A percentile compares a stretch with the other conserved stretches of the same genome.
phyloP scores from a whole-genome alignment of 2,888 invertebrate species.

The Hipparchia sbordonii region DNA sequence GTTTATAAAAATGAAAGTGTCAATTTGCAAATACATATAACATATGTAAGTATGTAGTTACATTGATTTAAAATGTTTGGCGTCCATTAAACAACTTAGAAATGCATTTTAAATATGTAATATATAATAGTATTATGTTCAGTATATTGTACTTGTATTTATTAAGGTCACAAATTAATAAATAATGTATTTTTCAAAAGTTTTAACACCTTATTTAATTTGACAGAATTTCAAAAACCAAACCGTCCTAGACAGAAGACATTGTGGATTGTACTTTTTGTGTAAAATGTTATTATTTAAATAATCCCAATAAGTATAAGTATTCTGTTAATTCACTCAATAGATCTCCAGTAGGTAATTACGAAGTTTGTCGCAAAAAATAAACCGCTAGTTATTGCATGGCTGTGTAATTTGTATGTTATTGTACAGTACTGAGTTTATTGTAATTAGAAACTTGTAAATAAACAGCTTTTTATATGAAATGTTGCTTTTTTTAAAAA shows the following conservation, averaged over 20 bases:
- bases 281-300: neutral
- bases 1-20: neutral
- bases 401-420: slow-evolving; percentile 20
- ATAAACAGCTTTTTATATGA: slow-evolving; percentile 27
- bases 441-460: slow-evolving; percentile 21
- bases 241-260: neutral
- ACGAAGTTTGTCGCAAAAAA: neutral
- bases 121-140: neutral
- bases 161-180: neutral
- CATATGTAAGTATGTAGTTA: neutral
- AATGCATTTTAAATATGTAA: too few relatives aligned
- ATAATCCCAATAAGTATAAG: neutral
- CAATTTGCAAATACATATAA: too few relatives aligned
- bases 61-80: neutral
- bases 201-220: too few relatives aligned
- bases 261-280: neutral
- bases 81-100: neutral
- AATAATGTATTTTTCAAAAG: neutral
- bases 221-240: neutral
- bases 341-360: neutral
- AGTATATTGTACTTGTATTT: neutral
- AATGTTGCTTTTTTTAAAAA: neutral
- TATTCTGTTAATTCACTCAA: neutral
- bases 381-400: neutral
- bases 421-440: slow-evolving; percentile 16